Percentiles rank a stretch among this genome's conserved stretches.
Conservation (phyloP, 2,113 vertebrate species). For the Sinocyclocheilus maitianheensis region DNA sequence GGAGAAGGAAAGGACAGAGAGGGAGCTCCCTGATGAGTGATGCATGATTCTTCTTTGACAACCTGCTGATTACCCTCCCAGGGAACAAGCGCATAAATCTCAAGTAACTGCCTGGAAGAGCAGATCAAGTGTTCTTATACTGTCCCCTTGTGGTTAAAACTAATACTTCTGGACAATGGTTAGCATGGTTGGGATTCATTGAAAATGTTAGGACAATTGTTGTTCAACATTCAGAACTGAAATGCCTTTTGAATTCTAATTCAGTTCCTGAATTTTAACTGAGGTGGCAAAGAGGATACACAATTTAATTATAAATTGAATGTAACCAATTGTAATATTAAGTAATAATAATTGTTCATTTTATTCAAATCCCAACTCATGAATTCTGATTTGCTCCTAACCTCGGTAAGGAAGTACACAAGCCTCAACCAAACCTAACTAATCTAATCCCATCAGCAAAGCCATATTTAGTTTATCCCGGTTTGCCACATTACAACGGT, state of each 20-base stretch:
- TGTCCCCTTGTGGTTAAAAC: slow-evolving; percentile 76
- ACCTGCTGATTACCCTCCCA: slow-evolving; percentile 68
- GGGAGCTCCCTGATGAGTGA: slow-evolving; percentile 64
- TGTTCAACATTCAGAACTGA: slow-evolving; percentile 27
- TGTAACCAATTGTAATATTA: not conserved
- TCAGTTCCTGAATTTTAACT: not conserved
- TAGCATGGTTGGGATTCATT: not conserved
- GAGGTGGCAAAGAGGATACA: not conserved
- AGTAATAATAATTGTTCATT: not conserved
- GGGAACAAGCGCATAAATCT: slow-evolving; percentile 61
- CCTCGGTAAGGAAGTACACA: not conserved
- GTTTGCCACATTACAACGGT: slow-evolving; percentile 45
- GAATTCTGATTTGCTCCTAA: not conserved
- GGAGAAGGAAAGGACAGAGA: slow-evolving; percentile 41
- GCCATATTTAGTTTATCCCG: slow-evolving; percentile 44
- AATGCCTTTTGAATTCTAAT: not conserved
- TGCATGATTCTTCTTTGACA: slow-evolving; percentile 71
- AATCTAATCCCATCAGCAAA: slow-evolving; percentile 55
- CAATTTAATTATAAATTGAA: not conserved
- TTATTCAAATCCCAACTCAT: not conserved
- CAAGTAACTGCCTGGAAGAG: slow-evolving; percentile 44
- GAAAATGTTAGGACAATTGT: not conserved
- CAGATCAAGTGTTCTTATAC: slow-evolving; percentile 67
- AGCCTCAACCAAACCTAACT: not conserved
- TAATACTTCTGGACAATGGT: not conserved